Conservation (phyloP, 2,888 invertebrate species). For the Polymixis lichenea region DNA sequence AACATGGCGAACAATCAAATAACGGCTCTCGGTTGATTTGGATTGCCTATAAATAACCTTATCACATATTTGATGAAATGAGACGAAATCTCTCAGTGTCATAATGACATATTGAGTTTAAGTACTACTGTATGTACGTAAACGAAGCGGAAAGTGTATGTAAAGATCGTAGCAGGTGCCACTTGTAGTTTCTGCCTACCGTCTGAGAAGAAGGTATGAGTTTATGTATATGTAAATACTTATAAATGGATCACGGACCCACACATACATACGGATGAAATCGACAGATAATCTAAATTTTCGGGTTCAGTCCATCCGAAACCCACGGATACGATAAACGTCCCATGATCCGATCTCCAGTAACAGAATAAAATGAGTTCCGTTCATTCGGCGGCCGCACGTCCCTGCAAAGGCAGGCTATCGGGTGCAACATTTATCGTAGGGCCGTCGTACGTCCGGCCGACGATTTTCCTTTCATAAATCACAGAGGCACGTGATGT, state of each 20-base stretch:
- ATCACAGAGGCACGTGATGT: slow-evolving; percentile 85
- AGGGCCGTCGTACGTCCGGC: slow-evolving; percentile 67
- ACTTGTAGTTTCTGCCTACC: too few species aligned
- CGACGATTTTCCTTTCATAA: slow-evolving; percentile 84
- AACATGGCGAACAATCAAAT: slow-evolving; percentile 35
- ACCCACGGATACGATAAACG: slow-evolving; percentile 72
- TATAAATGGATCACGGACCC: neutral
- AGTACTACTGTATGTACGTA: too few species aligned
- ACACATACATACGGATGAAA: neutral
- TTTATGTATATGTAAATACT: neutral
- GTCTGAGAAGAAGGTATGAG: too few species aligned
- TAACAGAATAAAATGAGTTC: slow-evolving; percentile 83
- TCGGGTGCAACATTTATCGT: slow-evolving; percentile 83
- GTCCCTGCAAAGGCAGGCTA: slow-evolving; percentile 82
- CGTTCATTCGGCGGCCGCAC: slow-evolving; percentile 79
- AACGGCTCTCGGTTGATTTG: slow-evolving; percentile 20
- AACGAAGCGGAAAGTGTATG: too few species aligned
- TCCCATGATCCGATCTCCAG: slow-evolving; percentile 73
- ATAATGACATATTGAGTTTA: too few species aligned
- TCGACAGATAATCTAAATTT: neutral
- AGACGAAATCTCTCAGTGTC: too few species aligned
- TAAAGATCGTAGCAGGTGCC: too few species aligned
- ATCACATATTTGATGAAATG: neutral
- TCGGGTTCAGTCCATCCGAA: neutral
- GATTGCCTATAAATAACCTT: slow-evolving; percentile 19